Evolutionary conservation across 2,113 vertebrate genomes (phyloP), one percentile per base, ranked within the genome.

Genomic region (Tragelaphus buxtoni): DNA sequence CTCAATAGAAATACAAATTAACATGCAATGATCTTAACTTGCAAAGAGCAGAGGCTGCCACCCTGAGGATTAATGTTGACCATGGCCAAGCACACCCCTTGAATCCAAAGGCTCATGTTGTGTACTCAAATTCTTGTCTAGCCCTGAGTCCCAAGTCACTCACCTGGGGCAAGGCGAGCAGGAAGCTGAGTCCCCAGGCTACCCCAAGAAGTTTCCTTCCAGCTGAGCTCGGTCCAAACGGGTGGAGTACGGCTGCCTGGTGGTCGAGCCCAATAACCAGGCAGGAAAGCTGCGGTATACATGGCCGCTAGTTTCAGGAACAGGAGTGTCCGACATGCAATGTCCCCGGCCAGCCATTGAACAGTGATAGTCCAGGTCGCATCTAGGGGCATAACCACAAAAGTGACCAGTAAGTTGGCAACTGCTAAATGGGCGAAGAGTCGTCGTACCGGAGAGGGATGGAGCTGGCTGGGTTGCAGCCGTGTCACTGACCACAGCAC

Each of bases 291-390:
- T 9, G 98, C 97, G 1, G 98, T 98, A 7, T 98, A 98, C 97
- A 97, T 97, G 91, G 98, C 98, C 60, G 96, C 95, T 95, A 98
- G 56, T 92, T 99, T 98, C 63, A 98, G 97, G 94, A 98, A 98
- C 98, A 98, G 98, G 10, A 98, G 93, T 20, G 72, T 83, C 77
- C 95, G 84, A 86, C 96, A 98, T 0, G 97, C 90, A 1, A 77
- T 56, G 4, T 98, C 98, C 0, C 97, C 91, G 0, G 97, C 98
- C 4, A 98, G 95, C 98, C 98, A 98, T 35, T 98, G 98, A 69
- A 98, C 89, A 0, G 98, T 98, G 65, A 97, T 49, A 63, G 98
- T 98, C 98, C 98, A 98, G 18, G 84, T 76, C 0, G 97, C 97
- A 6, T 98, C 98, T 96, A 98, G 11, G 1, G 97, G 97, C 98